phyloP scores from a whole-genome alignment of 2,797 vertebrate genomes.

The Syndactyla subalaris region DNA sequence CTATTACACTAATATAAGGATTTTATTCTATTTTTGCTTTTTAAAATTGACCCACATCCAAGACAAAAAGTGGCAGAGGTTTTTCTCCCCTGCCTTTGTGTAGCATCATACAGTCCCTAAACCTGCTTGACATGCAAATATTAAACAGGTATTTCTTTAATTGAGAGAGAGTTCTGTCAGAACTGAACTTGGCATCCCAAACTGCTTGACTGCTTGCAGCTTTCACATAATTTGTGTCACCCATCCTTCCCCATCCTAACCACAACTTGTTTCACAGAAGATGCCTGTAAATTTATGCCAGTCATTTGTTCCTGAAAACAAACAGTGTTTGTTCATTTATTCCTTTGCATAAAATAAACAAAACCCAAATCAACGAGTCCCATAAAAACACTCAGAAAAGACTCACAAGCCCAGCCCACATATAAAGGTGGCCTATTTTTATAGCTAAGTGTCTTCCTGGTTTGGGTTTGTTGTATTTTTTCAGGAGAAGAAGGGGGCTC shows the following conservation, averaged over 20 bases:
- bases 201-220: background rate
- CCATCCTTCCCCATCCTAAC: background rate
- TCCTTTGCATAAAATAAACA: background rate
- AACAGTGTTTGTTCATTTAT: background rate
- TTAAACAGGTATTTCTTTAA: background rate
- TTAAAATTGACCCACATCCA: background rate
- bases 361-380: background rate
- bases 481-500: background rate
- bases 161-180: background rate
- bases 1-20: background rate
- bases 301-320: background rate
- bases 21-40: background rate
- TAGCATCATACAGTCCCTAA: background rate
- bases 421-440: background rate
- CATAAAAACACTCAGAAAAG: background rate
- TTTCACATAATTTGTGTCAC: background rate
- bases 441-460: background rate
- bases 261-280: background rate
- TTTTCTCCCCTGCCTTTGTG: background rate
- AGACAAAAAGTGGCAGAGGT: background rate
- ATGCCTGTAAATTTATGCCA: background rate
- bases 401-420: background rate
- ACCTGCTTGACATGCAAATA: background rate
- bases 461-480: background rate
- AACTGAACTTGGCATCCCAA: background rate